Conservation (phyloP, 2,113 vertebrate species). For the Puffinus mauretanicus region DNA sequence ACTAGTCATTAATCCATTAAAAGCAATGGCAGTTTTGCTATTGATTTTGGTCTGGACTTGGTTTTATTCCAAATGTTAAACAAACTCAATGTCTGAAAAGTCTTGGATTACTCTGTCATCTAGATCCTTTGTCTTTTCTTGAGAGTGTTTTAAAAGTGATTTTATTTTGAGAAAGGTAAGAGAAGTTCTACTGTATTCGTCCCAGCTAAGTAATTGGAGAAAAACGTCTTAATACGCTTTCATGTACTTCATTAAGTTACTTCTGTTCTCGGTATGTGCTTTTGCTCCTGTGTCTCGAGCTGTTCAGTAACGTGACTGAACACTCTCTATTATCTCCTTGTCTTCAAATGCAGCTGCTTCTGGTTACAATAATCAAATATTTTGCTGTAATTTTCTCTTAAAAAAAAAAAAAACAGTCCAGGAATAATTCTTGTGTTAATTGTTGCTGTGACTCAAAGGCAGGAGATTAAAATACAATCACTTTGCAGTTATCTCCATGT, state of each 20-base stretch:
- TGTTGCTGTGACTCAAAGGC: neutral
- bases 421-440: neutral
- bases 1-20: neutral
- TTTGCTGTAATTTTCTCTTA: conserved; percentile 25
- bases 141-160: neutral
- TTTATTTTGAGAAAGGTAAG: neutral
- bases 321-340: neutral
- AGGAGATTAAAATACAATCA: neutral
- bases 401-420: neutral
- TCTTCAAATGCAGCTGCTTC: conserved; percentile 43
- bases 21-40: neutral
- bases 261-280: neutral
- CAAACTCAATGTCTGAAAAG: neutral
- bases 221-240: neutral
- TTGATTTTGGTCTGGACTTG: neutral
- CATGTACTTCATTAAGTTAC: neutral
- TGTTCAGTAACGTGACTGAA: neutral
- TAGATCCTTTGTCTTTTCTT: neutral
- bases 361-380: conserved; percentile 41
- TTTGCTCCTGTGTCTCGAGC: neutral
- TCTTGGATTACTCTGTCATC: neutral
- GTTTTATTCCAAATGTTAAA: neutral
- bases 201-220: neutral
- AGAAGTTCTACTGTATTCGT: neutral
- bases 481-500: neutral